A percentile compares a stretch with the other conserved stretches of the same genome.
Evolutionary conservation across 2,113 vertebrate genomes (phyloP).

Genomic region (Meleagris gallopavo): DNA sequence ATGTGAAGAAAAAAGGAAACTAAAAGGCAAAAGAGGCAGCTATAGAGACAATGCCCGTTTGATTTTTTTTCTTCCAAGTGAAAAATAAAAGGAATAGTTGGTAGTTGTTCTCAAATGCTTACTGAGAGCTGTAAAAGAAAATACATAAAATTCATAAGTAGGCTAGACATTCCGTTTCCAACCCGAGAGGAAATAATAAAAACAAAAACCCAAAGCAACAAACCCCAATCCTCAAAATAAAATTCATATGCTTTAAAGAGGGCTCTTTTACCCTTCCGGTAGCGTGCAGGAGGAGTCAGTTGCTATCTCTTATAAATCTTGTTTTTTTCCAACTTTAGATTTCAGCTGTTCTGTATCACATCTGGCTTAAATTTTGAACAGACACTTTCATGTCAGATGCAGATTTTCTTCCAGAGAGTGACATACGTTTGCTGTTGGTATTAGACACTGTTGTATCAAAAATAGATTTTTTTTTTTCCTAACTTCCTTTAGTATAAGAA

Average conservation of each 20-base stretch:
- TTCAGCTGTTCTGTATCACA: slow-evolving; percentile 74
- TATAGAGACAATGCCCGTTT: slow-evolving; percentile 70
- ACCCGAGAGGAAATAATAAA: slow-evolving; percentile 28
- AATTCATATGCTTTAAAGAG: neutral
- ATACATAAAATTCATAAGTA: slow-evolving; percentile 66
- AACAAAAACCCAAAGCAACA: neutral
- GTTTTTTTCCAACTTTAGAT: slow-evolving; percentile 62
- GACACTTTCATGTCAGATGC: slow-evolving; percentile 32
- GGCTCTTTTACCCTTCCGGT: slow-evolving; percentile 1
- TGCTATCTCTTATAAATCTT: slow-evolving; percentile 65
- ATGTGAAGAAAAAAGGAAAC: slow-evolving; percentile 75
- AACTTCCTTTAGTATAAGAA: neutral
- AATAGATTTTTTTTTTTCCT: neutral
- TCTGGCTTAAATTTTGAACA: slow-evolving; percentile 67
- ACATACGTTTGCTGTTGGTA: slow-evolving; percentile 21
- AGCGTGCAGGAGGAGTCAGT: slow-evolving; percentile 54
- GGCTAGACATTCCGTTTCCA: slow-evolving; percentile 37
- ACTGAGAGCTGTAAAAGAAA: slow-evolving; percentile 46
- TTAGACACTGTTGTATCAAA: slow-evolving; percentile 25
- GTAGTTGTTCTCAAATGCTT: slow-evolving; percentile 68
- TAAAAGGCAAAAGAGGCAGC: slow-evolving; percentile 66
- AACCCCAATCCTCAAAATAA: neutral
- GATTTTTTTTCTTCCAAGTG: slow-evolving; percentile 52
- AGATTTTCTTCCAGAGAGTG: slow-evolving; percentile 40
- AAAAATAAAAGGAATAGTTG: slow-evolving; percentile 71